These are phyloP conservation scores for Luperina testacea DNA, from an alignment of 2,888 invertebrate species.

Conservation along the genomic window DNA sequence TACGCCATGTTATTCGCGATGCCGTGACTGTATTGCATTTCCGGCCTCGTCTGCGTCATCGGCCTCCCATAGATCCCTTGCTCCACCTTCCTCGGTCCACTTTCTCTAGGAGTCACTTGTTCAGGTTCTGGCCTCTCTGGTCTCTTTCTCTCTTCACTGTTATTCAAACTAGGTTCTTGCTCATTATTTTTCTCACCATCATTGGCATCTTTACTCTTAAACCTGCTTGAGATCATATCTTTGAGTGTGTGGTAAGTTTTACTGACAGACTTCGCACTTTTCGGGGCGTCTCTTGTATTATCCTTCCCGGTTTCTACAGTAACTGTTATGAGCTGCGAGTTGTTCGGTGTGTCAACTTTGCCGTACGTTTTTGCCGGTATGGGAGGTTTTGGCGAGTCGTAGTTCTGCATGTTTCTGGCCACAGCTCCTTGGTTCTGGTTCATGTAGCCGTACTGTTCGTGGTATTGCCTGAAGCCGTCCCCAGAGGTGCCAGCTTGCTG, in stretches of 20 bases:
- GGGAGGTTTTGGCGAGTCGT: constrained; percentile 86
- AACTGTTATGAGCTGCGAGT: constrained; percentile 89
- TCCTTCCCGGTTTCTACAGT: constrained; percentile 91
- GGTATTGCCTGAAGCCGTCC: constrained; percentile 87
- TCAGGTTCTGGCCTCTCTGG: constrained; percentile 83
- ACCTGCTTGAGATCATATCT: constrained; percentile 95
- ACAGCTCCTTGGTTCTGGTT: constrained; percentile 82
- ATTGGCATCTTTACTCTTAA: constrained; percentile 91
- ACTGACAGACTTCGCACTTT: constrained; percentile 92
- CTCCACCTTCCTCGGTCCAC: constrained; percentile 87
- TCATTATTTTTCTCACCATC: constrained; percentile 88
- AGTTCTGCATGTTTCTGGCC: constrained; percentile 83
- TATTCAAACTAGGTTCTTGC: constrained; percentile 90
- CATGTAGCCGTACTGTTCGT: constrained; percentile 90
- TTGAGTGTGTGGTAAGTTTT: constrained; percentile 95
- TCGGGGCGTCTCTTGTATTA: constrained; percentile 89
- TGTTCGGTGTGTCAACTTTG: constrained; percentile 83
- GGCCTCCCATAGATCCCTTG: constrained; percentile 91
- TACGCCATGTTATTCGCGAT: constrained; percentile 85
- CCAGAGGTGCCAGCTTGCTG: constrained; percentile 87
- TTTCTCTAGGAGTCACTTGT: constrained; percentile 86
- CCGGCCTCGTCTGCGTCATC: constrained; percentile 86
- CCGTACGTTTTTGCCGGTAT: constrained; percentile 87
- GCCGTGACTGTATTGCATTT: constrained; percentile 86
- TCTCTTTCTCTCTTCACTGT: constrained; percentile 90